phyloP scores from a whole-genome alignment of 2,888 invertebrate species.

The Eucriotettix oculatus region DNA sequence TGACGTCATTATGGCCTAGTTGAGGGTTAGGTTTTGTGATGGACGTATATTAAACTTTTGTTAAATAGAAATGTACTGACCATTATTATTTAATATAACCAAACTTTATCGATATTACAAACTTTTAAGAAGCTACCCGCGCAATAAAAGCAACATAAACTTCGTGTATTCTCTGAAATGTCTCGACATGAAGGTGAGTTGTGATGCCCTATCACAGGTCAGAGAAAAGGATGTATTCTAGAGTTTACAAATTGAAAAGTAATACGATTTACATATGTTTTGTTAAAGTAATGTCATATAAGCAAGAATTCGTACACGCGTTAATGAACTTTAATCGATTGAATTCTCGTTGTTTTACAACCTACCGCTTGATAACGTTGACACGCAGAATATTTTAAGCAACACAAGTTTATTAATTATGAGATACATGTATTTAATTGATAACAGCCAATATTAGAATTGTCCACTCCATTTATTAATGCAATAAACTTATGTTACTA shows the following conservation, averaged over 20 bases:
- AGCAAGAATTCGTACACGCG: too few species aligned
- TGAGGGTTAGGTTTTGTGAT: constrained; percentile 51
- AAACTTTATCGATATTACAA: constrained; percentile 5
- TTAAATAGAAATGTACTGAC: constrained; percentile 30
- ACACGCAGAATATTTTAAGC: neutral
- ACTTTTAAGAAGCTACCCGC: constrained; percentile 1
- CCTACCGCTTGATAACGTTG: neutral
- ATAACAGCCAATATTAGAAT: too few species aligned
- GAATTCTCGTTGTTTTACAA: too few species aligned
- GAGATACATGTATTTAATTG: too few species aligned
- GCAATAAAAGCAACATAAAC: constrained; percentile 4
- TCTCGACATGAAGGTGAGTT: constrained; percentile 88
- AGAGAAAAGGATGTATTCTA: constrained; percentile 7
- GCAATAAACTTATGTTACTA: too few species aligned
- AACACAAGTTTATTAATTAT: too few species aligned
- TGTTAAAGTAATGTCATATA: too few species aligned
- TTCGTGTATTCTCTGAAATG: constrained; percentile 40
- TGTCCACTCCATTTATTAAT: too few species aligned
- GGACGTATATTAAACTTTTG: constrained; percentile 45
- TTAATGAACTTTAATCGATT: too few species aligned
- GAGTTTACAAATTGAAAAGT: too few species aligned
- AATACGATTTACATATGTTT: too few species aligned
- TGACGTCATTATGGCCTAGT: constrained; percentile 49
- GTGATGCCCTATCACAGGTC: constrained; percentile 23
- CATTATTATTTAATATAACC: constrained; percentile 1